Evolutionary conservation across 2,113 vertebrate genomes (phyloP).

Genomic region (Neotoma lepida): DNA sequence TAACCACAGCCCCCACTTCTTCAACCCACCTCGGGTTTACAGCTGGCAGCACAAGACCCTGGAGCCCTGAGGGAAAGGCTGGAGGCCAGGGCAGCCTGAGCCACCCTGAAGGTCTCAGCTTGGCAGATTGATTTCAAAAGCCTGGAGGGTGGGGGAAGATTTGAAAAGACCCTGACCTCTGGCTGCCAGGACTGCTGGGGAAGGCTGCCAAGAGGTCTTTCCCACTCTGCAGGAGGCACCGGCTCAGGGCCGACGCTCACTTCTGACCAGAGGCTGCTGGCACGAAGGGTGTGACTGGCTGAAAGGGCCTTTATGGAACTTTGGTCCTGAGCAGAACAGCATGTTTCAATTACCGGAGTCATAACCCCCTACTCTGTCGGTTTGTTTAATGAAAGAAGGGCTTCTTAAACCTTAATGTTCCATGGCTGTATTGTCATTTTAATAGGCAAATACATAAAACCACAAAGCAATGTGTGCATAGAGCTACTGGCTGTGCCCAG

Average conservation of each 20-base stretch:
- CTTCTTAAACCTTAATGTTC: constrained; percentile 85
- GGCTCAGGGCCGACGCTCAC: constrained; percentile 69
- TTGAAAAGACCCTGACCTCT: constrained; percentile 74
- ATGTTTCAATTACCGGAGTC: constrained; percentile 87
- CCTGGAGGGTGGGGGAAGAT: constrained; percentile 55
- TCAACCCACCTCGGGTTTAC: background rate
- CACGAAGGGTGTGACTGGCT: constrained; percentile 80
- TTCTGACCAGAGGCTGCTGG: constrained; percentile 76
- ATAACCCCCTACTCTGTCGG: constrained; percentile 82
- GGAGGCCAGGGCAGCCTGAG: background rate
- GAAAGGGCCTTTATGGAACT: constrained; percentile 82
- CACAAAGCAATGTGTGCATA: constrained; percentile 73
- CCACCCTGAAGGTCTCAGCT: constrained; percentile 1
- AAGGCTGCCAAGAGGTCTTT: constrained; percentile 73
- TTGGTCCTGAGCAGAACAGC: constrained; percentile 82
- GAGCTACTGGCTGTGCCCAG: constrained; percentile 79
- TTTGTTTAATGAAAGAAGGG: constrained; percentile 86
- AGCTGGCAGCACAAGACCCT: background rate
- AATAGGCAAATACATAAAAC: constrained; percentile 84
- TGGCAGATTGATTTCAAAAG: constrained; percentile 75
- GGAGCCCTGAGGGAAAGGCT: background rate
- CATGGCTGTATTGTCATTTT: constrained; percentile 85
- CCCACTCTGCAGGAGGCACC: constrained; percentile 68
- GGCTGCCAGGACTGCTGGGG: constrained; percentile 55
- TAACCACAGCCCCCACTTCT: background rate